Conservation (phyloP, 2,888 invertebrate species). For the Cheilosia scutellata region DNA sequence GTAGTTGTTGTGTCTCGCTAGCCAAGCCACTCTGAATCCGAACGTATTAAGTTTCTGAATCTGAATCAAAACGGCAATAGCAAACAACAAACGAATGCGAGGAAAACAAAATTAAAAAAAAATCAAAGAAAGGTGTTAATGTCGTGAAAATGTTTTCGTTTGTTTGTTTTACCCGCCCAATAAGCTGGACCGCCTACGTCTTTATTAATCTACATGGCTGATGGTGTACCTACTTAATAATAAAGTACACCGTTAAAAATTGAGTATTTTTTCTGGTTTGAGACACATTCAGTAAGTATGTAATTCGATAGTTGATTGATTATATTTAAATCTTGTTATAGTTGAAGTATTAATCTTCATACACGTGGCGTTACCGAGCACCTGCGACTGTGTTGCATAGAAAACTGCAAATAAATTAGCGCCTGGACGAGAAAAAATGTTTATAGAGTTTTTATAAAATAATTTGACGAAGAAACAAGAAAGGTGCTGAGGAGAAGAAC, state of each 20-base stretch:
- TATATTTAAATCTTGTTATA: not conserved
- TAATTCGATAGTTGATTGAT: conserved; percentile 23
- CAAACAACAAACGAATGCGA: conserved; percentile 10
- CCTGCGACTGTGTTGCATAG: too few relatives aligned
- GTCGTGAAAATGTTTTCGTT: conserved; percentile 60
- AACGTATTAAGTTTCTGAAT: conserved; percentile 59
- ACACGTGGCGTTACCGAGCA: not conserved
- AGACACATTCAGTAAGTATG: not conserved
- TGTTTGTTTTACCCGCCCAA: conserved; percentile 49
- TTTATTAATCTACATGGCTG: conserved; percentile 30
- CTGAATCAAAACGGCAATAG: conserved; percentile 25
- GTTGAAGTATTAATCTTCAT: not conserved
- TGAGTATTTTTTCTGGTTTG: conserved; percentile 21
- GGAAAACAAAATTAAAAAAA: conserved; percentile 22
- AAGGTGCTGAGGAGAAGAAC: too few relatives aligned
- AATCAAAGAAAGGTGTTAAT: conserved; percentile 66
- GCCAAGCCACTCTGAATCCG: not conserved
- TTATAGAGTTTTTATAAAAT: too few relatives aligned
- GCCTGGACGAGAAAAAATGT: too few relatives aligned
- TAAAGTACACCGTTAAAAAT: conserved; percentile 52
- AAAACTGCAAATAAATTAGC: too few relatives aligned
- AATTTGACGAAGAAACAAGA: too few relatives aligned
- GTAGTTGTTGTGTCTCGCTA: conserved; percentile 40
- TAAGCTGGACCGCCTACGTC: conserved; percentile 62
- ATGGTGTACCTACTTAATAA: conserved; percentile 22